These are phyloP conservation scores for Porites divaricata DNA, from an alignment of 92 coral and sea anemone genomes.

Conservation along the genomic window DNA sequence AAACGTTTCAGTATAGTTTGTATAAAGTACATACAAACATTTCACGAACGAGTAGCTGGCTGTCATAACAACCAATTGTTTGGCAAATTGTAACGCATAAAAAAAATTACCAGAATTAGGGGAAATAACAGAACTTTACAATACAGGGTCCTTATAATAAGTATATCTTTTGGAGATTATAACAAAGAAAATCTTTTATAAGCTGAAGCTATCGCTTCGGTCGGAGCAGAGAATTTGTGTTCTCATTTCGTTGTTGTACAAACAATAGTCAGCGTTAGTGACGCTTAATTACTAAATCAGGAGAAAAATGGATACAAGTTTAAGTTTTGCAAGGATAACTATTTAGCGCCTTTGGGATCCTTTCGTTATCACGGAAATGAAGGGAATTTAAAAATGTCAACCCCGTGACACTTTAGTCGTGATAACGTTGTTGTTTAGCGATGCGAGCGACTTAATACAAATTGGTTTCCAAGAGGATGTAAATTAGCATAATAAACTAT, in stretches of 20 bases:
- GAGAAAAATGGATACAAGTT: too few relatives aligned
- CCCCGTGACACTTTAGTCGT: too few relatives aligned
- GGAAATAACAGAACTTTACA: not conserved
- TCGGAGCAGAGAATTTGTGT: not conserved
- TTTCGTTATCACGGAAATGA: not conserved
- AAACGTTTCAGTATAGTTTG: not conserved
- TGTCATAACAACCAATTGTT: slow-evolving; percentile 34
- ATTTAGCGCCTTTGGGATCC: not conserved
- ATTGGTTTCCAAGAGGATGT: not conserved
- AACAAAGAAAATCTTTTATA: too few relatives aligned
- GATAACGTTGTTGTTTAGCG: too few relatives aligned
- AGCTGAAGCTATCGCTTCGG: not conserved
- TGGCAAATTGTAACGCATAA: too few relatives aligned
- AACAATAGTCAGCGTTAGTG: slow-evolving; percentile 44
- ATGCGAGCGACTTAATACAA: not conserved
- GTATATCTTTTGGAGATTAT: not conserved
- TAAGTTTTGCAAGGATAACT: too few relatives aligned
- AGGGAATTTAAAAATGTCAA: not conserved
- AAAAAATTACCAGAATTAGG: too few relatives aligned
- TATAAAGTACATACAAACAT: not conserved
- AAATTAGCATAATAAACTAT: slow-evolving; percentile 16
- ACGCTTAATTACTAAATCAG: slow-evolving; percentile 13
- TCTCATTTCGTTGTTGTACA: slow-evolving; percentile 17
- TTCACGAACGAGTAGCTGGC: not conserved
- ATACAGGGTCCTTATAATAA: not conserved